phyloP scores from a whole-genome alignment of 2,797 vertebrate species.

The Spea hammondii region DNA sequence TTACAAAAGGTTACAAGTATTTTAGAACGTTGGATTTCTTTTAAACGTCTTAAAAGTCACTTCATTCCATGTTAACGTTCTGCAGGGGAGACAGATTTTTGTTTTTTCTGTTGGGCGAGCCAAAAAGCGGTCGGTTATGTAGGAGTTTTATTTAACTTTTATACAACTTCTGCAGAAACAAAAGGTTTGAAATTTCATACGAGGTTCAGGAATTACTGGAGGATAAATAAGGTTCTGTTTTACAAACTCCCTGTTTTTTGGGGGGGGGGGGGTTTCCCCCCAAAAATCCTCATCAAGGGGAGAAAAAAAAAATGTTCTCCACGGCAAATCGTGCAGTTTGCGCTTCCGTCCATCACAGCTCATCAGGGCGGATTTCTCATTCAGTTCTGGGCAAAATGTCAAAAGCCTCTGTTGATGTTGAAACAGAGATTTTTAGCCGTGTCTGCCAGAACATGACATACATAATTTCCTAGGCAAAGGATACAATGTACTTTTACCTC shows the following conservation, averaged over 20 bases:
- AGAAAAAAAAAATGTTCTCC: conserved; percentile 54
- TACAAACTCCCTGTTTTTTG: conserved; percentile 56
- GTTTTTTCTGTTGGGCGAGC: no score
- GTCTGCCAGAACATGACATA: conserved; percentile 65
- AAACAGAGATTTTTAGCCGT: conserved; percentile 63
- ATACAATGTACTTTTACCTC: conserved; percentile 56
- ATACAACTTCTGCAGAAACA: not conserved
- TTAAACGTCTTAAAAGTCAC: no score
- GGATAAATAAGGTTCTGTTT: conserved; percentile 62
- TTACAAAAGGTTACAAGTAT: no score
- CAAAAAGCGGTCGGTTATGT: no score
- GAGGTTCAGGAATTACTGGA: conserved; percentile 59
- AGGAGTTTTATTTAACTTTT: no score
- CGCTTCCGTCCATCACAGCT: conserved; percentile 53
- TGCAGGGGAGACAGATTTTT: no score
- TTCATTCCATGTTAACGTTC: no score
- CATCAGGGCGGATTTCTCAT: conserved; percentile 57
- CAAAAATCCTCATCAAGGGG: conserved; percentile 51
- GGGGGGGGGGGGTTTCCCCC: no score
- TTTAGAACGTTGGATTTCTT: no score
- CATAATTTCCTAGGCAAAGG: conserved; percentile 67
- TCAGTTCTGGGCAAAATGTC: conserved; percentile 60
- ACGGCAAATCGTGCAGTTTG: conserved; percentile 36
- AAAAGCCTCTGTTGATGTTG: conserved; percentile 61
- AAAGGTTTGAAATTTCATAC: conserved; percentile 66